Base-by-base conservation (phyloP, 2,113 vertebrate species). In the Epinephelus cyanopodus region DNA sequence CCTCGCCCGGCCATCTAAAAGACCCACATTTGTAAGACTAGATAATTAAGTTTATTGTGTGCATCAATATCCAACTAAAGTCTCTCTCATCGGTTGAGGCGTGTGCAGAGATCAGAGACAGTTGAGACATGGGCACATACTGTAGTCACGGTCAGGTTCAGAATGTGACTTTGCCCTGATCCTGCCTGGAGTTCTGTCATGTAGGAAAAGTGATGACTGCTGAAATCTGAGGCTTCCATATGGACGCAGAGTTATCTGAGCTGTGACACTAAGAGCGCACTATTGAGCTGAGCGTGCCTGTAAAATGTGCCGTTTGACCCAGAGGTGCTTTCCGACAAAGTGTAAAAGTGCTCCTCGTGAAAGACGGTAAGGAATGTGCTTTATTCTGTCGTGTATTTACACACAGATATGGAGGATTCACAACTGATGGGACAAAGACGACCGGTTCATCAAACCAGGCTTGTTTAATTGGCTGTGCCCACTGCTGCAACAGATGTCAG, bases 121-220 rank as follows among this genome's bases (percentile, higher is more conserved):
- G 74, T 47, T 53, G 25, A 78, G 60, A 71, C 25, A 62, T 15
- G 42, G 61, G 47, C 17, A 54, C 60, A 65, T 52, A 45, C 48
- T 79, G 52, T 33, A 37, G 74, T 58, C 83, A 82, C 19, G 45
- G 66, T 87, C 85, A 86, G 82, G 70, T 87, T 94, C 53, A 82
- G 65, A 79, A 66, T 80, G 70, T 85, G 81, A 86, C 88, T 92
- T 91, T 90, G 84, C 70, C 61, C 67, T 87, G 64, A 81, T 84
- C 74, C 66, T 71, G 60, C 29, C 70, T 86, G 58, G 61, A 88
- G 70, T 85, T 58, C 85, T 90, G 89, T 91, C 87, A 87, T 89
- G 83, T 67, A 67, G 77, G 85, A 92, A 94, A 95, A 94, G 76
- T 82, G 89, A 91, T 93, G 93, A 95, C 90, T 87, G 88, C 53